Evolutionary conservation across 2,888 invertebrate species (phyloP).

Genomic region (Brachylomia viminalis): DNA sequence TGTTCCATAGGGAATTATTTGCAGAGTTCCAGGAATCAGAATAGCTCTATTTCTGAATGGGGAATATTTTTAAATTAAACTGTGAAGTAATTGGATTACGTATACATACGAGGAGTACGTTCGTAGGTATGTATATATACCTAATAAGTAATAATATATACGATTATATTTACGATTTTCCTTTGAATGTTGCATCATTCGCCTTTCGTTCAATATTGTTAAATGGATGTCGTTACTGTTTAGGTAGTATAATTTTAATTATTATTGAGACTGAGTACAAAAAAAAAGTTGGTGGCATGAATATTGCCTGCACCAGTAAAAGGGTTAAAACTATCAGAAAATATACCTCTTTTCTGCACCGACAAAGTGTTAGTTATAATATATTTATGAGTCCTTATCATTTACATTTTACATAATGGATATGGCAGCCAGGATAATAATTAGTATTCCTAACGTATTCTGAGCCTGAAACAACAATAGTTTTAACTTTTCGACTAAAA

Average conservation of each 20-base stretch:
- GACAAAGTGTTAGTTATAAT: constrained; percentile 30
- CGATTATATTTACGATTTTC: neutral
- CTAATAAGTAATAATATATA: no score
- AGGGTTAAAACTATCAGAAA: neutral
- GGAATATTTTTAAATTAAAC: constrained; percentile 31
- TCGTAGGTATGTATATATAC: neutral
- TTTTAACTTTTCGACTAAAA: constrained; percentile 49
- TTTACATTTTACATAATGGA: constrained; percentile 42
- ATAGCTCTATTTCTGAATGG: constrained; percentile 19
- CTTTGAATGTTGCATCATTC: neutral
- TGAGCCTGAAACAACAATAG: constrained; percentile 51
- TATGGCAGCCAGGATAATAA: constrained; percentile 40
- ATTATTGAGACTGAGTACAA: neutral
- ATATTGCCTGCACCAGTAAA: no score
- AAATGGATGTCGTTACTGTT: neutral
- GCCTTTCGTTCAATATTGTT: neutral
- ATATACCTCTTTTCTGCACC: neutral
- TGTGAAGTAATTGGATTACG: constrained; percentile 41
- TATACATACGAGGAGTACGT: neutral
- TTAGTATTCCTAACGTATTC: constrained; percentile 58
- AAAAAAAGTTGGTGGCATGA: no score
- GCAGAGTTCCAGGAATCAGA: constrained; percentile 14
- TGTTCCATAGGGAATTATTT: constrained; percentile 36
- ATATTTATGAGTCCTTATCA: constrained; percentile 38
- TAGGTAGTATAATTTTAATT: neutral